These are phyloP conservation scores for Naja naja DNA, from an alignment of 2,113 vertebrate species.

Conservation along the genomic window DNA sequence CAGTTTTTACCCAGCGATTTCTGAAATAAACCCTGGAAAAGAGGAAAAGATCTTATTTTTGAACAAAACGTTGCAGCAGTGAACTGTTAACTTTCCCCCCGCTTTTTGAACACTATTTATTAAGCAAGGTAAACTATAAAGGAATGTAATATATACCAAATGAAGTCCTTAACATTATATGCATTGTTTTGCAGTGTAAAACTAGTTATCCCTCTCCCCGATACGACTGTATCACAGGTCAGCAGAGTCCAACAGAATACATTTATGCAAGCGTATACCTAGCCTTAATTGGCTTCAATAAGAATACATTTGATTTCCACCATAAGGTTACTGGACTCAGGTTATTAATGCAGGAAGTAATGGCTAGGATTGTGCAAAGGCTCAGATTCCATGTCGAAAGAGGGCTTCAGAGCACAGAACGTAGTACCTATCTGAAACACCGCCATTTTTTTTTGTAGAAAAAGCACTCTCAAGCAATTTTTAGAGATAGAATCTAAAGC, in stretches of 20 bases:
- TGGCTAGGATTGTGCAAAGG: not conserved
- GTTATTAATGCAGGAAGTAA: not conserved
- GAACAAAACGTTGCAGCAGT: not conserved
- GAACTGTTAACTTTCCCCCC: not conserved
- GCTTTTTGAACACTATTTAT: not conserved
- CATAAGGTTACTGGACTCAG: not conserved
- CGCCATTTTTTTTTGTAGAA: not conserved
- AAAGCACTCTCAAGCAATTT: not conserved
- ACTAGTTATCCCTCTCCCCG: not conserved
- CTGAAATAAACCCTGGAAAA: constrained; percentile 94
- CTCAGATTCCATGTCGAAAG: not conserved
- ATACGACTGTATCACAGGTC: not conserved
- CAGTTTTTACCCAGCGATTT: constrained; percentile 99
- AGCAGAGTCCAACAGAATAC: not conserved
- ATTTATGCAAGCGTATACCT: not conserved
- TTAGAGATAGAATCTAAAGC: not conserved
- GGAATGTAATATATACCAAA: constrained; percentile 7
- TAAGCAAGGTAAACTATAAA: constrained; percentile 5
- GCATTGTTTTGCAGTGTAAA: not conserved
- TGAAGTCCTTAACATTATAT: not conserved
- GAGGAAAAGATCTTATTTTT: constrained; percentile 55
- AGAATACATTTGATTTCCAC: not conserved
- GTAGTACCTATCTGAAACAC: not conserved
- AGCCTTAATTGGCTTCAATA: not conserved
- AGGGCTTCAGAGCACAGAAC: not conserved